Base-by-base conservation (phyloP, 2,113 vertebrate genomes). In the Geothlypis trichas region DNA sequence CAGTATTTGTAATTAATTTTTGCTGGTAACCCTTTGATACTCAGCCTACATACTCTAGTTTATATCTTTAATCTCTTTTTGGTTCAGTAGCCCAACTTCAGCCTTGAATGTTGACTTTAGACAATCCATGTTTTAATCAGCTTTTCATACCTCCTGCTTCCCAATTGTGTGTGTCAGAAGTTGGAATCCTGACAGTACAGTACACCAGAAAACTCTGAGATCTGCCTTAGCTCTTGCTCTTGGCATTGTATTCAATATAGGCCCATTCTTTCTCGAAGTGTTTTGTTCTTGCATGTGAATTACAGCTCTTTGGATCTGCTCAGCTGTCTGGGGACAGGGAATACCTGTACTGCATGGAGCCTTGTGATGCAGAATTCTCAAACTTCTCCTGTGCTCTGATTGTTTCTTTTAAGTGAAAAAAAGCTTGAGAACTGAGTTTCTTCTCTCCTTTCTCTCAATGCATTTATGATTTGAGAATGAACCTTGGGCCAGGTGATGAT, bases 121-220 rank as follows among this genome's bases (percentile, higher is more conserved):
- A 31, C 24, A 68, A 13, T 30, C 24, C 0, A 0, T 57, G 5
- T 28, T 68, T 72, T 30, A 57, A 49, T 55, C 52, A 55, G 5
- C 20, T 75, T 63, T 33, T 75, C 4, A 5, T 26, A 13, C 13
- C 3, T 59, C 6, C 7, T 76, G 26, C 37, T 62, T 65, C 44
- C 44, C 8, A 22, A 2, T 13, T 22, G 8, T 6, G 3, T 9
- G 1, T 68, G 15, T 57, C 51, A 31, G 63, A 51, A 20, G 37
- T 31, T 20, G 24, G 63, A 76, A 73, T 79, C 22, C 9, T 47
- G 33, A 51, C 16, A 58, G 18, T 20, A 51, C 16, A 58, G 17
- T 20, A 33, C 1, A 5, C 7, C 15, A 44, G 15, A 33, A 57
- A 83, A 8, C 15, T 16, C 5, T 10, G 27, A 63, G 39, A 35